Base-by-base conservation (phyloP, 2,888 invertebrate species). In the Zygogramma bicolorata region DNA sequence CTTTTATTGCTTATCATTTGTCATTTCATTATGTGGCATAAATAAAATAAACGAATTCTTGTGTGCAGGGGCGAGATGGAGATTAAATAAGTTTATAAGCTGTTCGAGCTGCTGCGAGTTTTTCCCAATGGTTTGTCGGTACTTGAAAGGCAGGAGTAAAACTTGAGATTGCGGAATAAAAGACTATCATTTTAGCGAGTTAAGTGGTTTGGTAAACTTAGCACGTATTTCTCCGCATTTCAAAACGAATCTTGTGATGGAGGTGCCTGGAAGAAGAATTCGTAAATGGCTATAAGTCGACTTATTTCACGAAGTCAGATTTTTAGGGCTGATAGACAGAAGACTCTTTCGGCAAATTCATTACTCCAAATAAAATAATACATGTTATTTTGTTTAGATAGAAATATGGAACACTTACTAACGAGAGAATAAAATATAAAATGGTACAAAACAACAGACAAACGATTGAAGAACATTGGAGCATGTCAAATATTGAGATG, bases 21-120 rank as follows among this genome's bases (percentile, higher is more conserved):
- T 62, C 27, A 62, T 62, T 61, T 34, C 62, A 25, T 62, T 40
- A 42, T 42, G 53, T 25, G 53, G 53, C 53, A 27, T n/a, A 53
- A 53, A 53, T 53, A 27, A 53, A 53, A 53, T 53, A 53, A 53
- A 27, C 53, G 53, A 53, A 53, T 53, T 53, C 53, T n/a, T 22
- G 53, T 53, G 53, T 53, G 27, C 13, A 53, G 53, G 53, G 53
- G 53, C 27, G 53, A 27, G 27, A 27, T 25, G 53, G 27, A 27
- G 53, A 53, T 53, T 53, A 53, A 53, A 53, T 22, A 25, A 27
- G 53, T 53, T 53, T 18, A 53, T 53, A 53, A 53, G 53, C 27
- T 53, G 53, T 53, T 22, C 22, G 25, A 13, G 49, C 20, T 25
- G 25, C 13, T n/a, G 46, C 6, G 13, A 53, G 53, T 53, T 53